Base-by-base conservation (phyloP, 2,113 vertebrate species). In the Neolamprologus fasciatus region DNA sequence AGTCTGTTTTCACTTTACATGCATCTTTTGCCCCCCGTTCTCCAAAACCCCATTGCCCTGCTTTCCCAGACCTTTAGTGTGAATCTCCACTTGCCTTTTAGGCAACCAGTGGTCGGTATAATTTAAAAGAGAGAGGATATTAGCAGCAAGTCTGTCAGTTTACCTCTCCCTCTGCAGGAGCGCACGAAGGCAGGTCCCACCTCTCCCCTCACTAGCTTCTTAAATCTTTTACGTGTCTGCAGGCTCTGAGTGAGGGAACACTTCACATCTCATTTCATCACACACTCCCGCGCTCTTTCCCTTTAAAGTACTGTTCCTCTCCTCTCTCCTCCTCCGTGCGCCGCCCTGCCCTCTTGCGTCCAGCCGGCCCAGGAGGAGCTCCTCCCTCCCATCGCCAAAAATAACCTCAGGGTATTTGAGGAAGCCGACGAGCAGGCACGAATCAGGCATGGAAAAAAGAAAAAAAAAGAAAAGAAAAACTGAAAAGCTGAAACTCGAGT, bases 241-340 rank as follows among this genome's bases (percentile, higher is more conserved):
- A 50, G 81, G 79, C 84, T 78, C 45, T 85, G 87, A 94, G 86
- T 86, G 86, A 87, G 89, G 93, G 91, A 92, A 95, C 93, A 93
- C 91, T 95, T 96, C 96, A 95, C 95, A 93, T 96, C 83, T 93
- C 82, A 95, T 96, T 96, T 95, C 94, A 95, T 97, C 96, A 96
- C 90, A 79, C 85, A 80, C 89, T 78, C 61, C 87, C 83, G 85
- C 76, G 26, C 87, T 84, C 51, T 73, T 31, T 54, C 57, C 81
- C 87, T 76, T 88, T 93, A 92, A 94, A 94, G 90, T 78, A 16
- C 86, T 13, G 21, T 54, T 83, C 57, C 76, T 80, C 66, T 45
- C 45, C 42, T 78, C 71, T 78, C 68, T 45, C 35, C 58, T 66
- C 54, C 50, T 33, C 17, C 51, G 73, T 31, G 80, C 33, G 19